Evolutionary conservation across 2,888 invertebrate genomes (phyloP), one percentile per base, ranked within the genome.

Genomic region (Ichneumoninae sp.): DNA sequence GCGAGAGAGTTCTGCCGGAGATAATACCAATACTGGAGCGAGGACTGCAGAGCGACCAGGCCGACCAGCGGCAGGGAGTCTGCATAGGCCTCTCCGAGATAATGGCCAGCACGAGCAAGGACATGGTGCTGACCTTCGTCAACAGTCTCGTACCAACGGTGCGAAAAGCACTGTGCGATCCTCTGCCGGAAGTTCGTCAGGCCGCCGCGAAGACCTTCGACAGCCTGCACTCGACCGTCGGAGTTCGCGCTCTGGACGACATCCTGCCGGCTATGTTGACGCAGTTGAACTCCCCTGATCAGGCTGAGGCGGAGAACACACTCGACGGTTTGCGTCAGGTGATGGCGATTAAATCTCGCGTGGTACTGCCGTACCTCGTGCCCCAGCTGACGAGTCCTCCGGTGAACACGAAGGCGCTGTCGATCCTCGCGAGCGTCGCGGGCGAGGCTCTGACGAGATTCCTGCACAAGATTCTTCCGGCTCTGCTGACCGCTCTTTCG

Each of bases 11-110:
- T 30, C 94, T 99, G 86, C 99, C 99, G 0, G 99, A 99, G 95
- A 99, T 99, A 84, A 98, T 99, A 92, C 99, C 99, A 0, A 99
- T 99, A 91, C 95, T 99, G 88, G 99, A 99, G 94, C 95, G 96
- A 87, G 99, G 99, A 1, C 95, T 99, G 87, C 97, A 97, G 90
- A 98, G 98, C 0, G 97, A 98, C 68, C 97, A 98, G 88, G 95
- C 98, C 0, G 99, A 99, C 94, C 98, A 99, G 95, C 95, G 99
- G 19, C 99, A 99, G 94, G 99, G 99, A 87, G 99, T 99, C 8
- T 99, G 99, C 94, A 98, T 99, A 92, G 99, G 99, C 0, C 95
- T 99, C 47, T 98, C 98, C 0, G 99, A 99, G 95, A 99, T 99
- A 91, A 98, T 99, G 97, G 97, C 97, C 5, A 98, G 99, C 71